Evolutionary conservation across 1,140 invertebrate genomes (phyloP).

Genomic region (Antheraea pernyi): DNA sequence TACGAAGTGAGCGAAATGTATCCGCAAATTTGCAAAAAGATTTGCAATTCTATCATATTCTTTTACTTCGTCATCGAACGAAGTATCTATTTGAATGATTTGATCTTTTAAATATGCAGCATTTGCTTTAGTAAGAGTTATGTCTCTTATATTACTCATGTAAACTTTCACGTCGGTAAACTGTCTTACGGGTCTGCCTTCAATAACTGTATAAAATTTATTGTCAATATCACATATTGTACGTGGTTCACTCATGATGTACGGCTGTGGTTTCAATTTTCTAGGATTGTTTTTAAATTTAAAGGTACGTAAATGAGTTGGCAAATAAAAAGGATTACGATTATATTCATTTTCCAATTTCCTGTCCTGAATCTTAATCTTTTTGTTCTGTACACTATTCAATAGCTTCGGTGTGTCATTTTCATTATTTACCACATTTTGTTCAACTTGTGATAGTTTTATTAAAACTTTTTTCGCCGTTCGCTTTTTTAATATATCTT

Average conservation of each 20-base stretch:
- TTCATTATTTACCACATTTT: slow-evolving; percentile 13
- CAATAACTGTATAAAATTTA: slow-evolving; percentile 34
- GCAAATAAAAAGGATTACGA: slow-evolving; percentile 25
- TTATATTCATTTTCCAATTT: slow-evolving; percentile 4
- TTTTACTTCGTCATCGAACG: slow-evolving; percentile 16
- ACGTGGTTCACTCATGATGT: slow-evolving; percentile 22
- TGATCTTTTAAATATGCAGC: slow-evolving; percentile 31
- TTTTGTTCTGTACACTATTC: background rate
- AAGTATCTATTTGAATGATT: slow-evolving; percentile 32
- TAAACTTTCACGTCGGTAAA: slow-evolving; percentile 34
- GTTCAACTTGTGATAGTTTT: slow-evolving; percentile 14
- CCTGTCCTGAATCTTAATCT: slow-evolving; percentile 11
- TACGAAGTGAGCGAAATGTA: slow-evolving; percentile 28
- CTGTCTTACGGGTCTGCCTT: slow-evolving; percentile 33
- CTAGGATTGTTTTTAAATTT: slow-evolving; percentile 8
- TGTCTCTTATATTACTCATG: slow-evolving; percentile 32
- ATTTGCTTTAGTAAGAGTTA: slow-evolving; percentile 30
- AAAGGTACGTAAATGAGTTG: slow-evolving; percentile 15
- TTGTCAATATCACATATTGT: slow-evolving; percentile 37
- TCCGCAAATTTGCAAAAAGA: slow-evolving; percentile 16
- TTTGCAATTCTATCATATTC: slow-evolving; percentile 20
- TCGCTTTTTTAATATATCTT: slow-evolving; percentile 13
- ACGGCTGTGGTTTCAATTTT: slow-evolving; percentile 19
- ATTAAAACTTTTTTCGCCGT: slow-evolving; percentile 12
- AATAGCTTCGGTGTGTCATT: slow-evolving; percentile 13